Evolutionary conservation across 2,113 vertebrate genomes (phyloP).

Genomic region (Conger conger): DNA sequence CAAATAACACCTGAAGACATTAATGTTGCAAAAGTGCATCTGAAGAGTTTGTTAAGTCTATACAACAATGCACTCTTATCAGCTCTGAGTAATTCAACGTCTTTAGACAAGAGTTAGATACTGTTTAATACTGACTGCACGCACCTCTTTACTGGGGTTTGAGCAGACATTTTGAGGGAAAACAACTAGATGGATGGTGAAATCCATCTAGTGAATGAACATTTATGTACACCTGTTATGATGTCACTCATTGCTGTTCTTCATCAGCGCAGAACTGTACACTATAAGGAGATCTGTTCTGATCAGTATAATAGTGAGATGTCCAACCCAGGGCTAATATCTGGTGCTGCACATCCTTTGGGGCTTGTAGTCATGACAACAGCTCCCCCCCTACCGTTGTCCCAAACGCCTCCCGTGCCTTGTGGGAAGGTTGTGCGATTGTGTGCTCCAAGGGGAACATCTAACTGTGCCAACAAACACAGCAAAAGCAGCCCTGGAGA

Average conservation of each 20-base stretch:
- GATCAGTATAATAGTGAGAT: too few species aligned
- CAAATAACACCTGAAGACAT: not conserved
- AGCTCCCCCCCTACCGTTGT: not conserved
- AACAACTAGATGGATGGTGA: too few species aligned
- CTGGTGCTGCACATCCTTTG: not conserved
- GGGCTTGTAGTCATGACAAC: slow-evolving; percentile 20
- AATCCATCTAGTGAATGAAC: too few species aligned
- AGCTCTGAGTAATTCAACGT: not conserved
- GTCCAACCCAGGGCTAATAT: not conserved
- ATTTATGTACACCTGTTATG: not conserved
- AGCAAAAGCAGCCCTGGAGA: not conserved
- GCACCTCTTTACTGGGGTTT: too few species aligned
- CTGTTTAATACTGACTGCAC: too few species aligned
- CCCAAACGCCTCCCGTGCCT: not conserved
- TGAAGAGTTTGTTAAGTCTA: not conserved
- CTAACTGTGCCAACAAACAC: not conserved
- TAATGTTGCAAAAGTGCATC: not conserved
- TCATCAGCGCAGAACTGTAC: too few species aligned
- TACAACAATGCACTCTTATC: not conserved
- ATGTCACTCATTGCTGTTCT: not conserved
- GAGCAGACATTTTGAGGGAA: too few species aligned
- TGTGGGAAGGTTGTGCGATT: not conserved
- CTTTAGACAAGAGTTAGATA: too few species aligned
- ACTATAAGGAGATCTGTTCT: too few species aligned
- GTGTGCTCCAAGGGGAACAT: not conserved